Base-by-base conservation (phyloP, 2,113 vertebrate genomes). In the Oreocharis arfaki region DNA sequence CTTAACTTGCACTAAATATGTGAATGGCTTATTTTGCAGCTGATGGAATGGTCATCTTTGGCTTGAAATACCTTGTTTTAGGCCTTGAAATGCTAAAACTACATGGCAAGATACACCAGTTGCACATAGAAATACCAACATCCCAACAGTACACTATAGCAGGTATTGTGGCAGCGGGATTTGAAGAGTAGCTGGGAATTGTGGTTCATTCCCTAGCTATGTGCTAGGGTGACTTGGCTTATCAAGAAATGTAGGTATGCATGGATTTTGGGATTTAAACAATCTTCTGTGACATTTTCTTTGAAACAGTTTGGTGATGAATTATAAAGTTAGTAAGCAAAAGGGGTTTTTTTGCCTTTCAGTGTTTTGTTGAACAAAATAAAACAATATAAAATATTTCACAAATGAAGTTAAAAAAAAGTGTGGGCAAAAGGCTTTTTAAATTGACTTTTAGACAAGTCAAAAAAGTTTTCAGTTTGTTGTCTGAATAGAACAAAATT, bases 141-240 rank as follows among this genome's bases (percentile, higher is more conserved):
- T 7, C 9, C 26, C 24, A 39, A 9, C 4, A 39, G 9, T 33
- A 63, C 1, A 0, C 11, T 47, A 23, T 47, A 23, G 7, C 22
- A 73, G 49, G 14, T 49, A 27, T 22, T 24, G 19, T 41, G 10
- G 16, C 28, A 60, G 33, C 5, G 4, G 12, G 44, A 55, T 47
- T 30, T 69, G 53, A 27, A n/a, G 37, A 33, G 22, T 59, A 1
- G 1, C 21, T 64, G 35, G 42, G n/a, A 55, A 8, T 8, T 60
- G 8, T 60, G 23, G 10, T 18, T n/a, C n/a, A n/a, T n/a, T 37
- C 23, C 57, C n/a, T 42, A 13, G 9, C 9, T 68, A 5, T 52
- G 78, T 11, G 13, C 7, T 57, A 47, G 28, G 20, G 17, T 47
- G 26, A 3, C 11, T 61, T 76, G 23, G 6, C 13, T 88, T 71